phyloP scores from a whole-genome alignment of 2,113 vertebrate genomes.

The Syngnathoides biaculeatus region DNA sequence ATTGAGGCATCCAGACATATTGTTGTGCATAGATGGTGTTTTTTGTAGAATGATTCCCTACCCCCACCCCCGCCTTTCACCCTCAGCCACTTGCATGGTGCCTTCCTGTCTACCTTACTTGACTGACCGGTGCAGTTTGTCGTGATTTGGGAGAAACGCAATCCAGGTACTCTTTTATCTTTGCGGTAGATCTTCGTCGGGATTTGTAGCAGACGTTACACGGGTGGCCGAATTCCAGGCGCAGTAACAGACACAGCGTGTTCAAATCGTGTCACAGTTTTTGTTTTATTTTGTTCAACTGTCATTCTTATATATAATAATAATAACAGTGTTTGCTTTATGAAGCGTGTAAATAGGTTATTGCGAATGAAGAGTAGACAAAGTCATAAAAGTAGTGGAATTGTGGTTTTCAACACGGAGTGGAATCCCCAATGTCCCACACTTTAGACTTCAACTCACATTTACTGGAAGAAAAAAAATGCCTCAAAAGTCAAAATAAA shows the following conservation, averaged over 20 bases:
- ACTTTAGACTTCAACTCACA: background rate
- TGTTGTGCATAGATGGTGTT: background rate
- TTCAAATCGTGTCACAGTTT: slow-evolving; percentile 24
- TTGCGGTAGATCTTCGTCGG: slow-evolving; percentile 75
- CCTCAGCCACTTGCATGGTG: slow-evolving; percentile 60
- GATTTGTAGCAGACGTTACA: slow-evolving; percentile 74
- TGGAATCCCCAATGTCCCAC: background rate
- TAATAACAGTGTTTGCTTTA: slow-evolving; percentile 39
- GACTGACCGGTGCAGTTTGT: slow-evolving; percentile 40
- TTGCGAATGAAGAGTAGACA: too few relatives aligned
- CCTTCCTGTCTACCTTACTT: slow-evolving; percentile 19
- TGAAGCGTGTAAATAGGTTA: slow-evolving; percentile 49
- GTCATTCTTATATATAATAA: slow-evolving; percentile 47
- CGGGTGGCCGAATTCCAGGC: slow-evolving; percentile 65
- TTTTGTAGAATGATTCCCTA: background rate
- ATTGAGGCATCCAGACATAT: too few relatives aligned
- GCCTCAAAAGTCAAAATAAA: background rate
- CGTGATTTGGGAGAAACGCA: slow-evolving; percentile 58
- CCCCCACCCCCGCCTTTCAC: background rate
- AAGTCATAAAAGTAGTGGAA: background rate
- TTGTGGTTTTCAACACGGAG: background rate
- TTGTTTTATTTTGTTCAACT: slow-evolving; percentile 57
- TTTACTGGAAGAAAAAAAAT: background rate
- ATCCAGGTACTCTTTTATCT: slow-evolving; percentile 75
- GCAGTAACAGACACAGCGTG: slow-evolving; percentile 21